phyloP scores from a whole-genome alignment of 1,140 invertebrate genomes.

The Neotoxoptera formosana region DNA sequence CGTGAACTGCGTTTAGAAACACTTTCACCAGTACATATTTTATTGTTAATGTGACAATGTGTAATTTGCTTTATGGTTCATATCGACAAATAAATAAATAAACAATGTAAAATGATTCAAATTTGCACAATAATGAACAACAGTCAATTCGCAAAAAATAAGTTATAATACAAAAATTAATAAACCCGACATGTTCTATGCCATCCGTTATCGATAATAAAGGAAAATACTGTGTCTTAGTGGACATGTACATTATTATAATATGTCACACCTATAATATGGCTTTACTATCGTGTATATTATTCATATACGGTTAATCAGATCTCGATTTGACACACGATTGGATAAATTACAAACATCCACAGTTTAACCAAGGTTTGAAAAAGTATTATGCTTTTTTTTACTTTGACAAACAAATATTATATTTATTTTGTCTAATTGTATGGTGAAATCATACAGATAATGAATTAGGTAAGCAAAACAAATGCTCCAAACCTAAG shows the following conservation, averaged over 20 bases:
- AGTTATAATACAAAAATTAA: not conserved
- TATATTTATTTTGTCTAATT: no score
- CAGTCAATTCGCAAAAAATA: not conserved
- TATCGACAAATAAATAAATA: not conserved
- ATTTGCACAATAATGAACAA: not conserved
- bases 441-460: no score
- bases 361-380: not conserved
- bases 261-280: not conserved
- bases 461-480: no score
- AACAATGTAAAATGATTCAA: not conserved
- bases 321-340: not conserved
- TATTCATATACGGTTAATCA: not conserved
- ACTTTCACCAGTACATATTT: no score
- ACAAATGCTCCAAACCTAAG: no score
- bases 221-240: not conserved
- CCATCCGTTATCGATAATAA: not conserved
- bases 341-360: not conserved
- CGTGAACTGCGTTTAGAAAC: not conserved
- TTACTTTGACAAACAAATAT: no score
- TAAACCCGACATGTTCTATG: not conserved
- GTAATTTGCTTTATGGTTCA: not conserved
- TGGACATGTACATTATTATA: not conserved
- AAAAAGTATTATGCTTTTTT: no score
- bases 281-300: not conserved
- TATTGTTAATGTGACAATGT: not conserved